Percentiles rank a stretch among this genome's conserved stretches.
These are phyloP conservation scores for Eilema sororculum DNA, from an alignment of 2,888 invertebrate species.

Conservation along the genomic window DNA sequence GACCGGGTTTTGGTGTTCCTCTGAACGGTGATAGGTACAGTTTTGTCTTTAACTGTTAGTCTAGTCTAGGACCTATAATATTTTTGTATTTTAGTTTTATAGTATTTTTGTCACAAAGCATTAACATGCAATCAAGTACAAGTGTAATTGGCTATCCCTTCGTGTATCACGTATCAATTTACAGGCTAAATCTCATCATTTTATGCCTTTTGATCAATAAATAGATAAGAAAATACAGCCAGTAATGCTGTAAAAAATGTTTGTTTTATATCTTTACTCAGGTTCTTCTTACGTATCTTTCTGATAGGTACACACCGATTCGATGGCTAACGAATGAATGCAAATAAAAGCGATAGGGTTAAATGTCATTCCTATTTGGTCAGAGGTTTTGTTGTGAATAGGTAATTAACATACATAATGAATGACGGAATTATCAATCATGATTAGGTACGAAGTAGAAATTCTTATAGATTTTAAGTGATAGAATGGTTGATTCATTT, in stretches of 20 bases:
- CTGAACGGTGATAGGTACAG: no score
- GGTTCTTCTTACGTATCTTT: no score
- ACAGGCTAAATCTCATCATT: neutral
- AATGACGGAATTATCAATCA: no score
- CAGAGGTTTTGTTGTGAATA: neutral
- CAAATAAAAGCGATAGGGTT: neutral
- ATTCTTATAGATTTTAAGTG: no score
- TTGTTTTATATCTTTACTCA: neutral
- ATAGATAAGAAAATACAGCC: neutral
- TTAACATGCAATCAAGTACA: neutral
- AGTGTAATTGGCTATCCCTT: neutral
- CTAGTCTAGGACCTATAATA: no score
- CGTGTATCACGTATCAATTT: neutral
- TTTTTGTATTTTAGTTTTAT: no score
- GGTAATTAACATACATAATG: no score
- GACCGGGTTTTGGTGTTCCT: no score
- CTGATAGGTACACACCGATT: neutral
- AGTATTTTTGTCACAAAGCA: neutral
- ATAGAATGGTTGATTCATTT: no score
- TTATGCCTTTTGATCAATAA: conserved; percentile 4
- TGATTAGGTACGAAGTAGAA: no score
- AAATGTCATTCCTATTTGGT: neutral
- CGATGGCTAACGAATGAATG: neutral
- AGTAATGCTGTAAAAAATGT: neutral
- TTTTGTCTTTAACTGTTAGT: no score